These are phyloP conservation scores for Linepithema humile DNA, from an alignment of 1,140 invertebrate species.

Conservation along the genomic window DNA sequence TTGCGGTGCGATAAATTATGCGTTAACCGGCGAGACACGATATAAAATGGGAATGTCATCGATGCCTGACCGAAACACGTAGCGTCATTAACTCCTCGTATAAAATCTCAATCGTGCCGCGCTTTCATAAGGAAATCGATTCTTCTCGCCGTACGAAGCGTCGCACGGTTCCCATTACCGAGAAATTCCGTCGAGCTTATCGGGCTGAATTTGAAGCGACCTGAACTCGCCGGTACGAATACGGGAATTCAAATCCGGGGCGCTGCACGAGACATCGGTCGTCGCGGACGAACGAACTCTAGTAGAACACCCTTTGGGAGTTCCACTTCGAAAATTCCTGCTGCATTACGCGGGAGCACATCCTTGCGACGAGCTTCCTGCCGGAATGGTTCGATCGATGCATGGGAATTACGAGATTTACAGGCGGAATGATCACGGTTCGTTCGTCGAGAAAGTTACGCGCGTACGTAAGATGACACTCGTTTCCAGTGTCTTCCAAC, in stretches of 20 bases:
- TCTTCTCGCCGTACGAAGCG: constrained; percentile 19
- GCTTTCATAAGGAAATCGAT: constrained; percentile 33
- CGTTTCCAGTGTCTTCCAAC: background rate
- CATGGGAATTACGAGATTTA: constrained; percentile 56
- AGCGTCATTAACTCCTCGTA: constrained; percentile 9
- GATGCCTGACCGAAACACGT: background rate
- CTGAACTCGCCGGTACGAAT: constrained; percentile 11
- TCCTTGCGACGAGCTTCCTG: background rate
- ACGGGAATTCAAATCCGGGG: constrained; percentile 42
- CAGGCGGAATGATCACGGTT: constrained; percentile 13
- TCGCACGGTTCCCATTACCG: background rate
- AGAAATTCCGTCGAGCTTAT: constrained; percentile 7
- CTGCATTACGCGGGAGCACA: background rate
- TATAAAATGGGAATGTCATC: background rate
- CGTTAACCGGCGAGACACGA: background rate
- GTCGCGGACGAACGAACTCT: constrained; percentile 41
- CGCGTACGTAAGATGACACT: background rate
- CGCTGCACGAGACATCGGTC: background rate
- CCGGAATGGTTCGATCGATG: constrained; percentile 21
- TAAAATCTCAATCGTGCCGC: constrained; percentile 34
- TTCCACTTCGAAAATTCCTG: constrained; percentile 31
- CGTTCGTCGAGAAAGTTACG: constrained; percentile 47
- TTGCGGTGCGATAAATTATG: constrained; percentile 19
- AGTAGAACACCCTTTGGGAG: constrained; percentile 1
- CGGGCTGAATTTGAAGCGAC: constrained; percentile 17